phyloP scores from a whole-genome alignment of 2,888 invertebrate genomes.

The Parnassius glacialis region DNA sequence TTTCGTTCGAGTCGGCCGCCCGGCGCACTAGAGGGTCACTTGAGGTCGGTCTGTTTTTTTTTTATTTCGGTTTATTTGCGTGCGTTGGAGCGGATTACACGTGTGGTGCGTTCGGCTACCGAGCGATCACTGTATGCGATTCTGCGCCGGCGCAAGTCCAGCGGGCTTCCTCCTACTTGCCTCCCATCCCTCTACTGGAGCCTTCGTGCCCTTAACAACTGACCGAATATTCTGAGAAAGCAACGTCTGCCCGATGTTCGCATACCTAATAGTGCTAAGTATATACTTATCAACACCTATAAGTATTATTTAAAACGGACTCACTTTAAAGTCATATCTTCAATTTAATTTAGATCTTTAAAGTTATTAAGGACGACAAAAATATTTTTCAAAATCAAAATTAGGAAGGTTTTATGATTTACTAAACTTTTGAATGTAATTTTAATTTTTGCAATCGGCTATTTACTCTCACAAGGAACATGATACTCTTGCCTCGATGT shows the following conservation, averaged over 20 bases:
- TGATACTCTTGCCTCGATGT: too few relatives aligned
- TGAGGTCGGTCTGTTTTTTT: constrained; percentile 59
- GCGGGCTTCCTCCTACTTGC: constrained; percentile 40
- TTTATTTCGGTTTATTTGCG: constrained; percentile 36
- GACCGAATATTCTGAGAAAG: constrained; percentile 14
- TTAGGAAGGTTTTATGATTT: too few relatives aligned
- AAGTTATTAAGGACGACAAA: too few relatives aligned
- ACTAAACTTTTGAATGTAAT: too few relatives aligned
- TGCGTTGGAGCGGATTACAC: constrained; percentile 43
- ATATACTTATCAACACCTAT: not conserved
- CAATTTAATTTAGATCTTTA: too few relatives aligned
- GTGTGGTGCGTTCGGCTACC: constrained; percentile 60
- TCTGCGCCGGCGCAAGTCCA: constrained; percentile 25
- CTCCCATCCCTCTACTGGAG: constrained; percentile 47
- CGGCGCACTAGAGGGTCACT: constrained; percentile 71
- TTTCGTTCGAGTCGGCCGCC: constrained; percentile 69
- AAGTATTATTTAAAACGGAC: too few relatives aligned
- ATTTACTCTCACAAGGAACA: too few relatives aligned
- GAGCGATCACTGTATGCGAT: constrained; percentile 60
- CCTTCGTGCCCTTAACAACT: constrained; percentile 42
- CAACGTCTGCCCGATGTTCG: constrained; percentile 6
- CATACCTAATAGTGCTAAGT: not conserved
- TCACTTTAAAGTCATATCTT: too few relatives aligned
- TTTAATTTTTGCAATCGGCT: too few relatives aligned
- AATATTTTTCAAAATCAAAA: too few relatives aligned